Conservation (phyloP, 2,113 vertebrate genomes). For the Pangasianodon hypophthalmus region DNA sequence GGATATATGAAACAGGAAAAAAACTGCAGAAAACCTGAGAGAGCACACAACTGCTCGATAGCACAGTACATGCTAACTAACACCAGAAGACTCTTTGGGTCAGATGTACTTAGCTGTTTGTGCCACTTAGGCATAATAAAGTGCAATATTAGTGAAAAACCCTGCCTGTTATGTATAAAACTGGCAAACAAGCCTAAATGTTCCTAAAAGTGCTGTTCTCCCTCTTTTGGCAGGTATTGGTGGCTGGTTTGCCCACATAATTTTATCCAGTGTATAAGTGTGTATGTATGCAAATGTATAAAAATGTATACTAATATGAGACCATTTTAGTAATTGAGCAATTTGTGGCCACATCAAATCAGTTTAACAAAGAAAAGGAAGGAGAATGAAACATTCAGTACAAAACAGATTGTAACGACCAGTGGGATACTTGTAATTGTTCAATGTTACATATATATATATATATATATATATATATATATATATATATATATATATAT, state of each 20-base stretch:
- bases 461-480: too few species aligned
- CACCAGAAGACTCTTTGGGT: background rate
- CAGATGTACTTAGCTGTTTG: background rate
- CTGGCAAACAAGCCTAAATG: background rate
- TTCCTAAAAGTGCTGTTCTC: background rate
- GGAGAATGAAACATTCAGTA: background rate
- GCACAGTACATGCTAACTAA: background rate
- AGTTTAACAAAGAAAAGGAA: background rate
- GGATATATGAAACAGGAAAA: background rate
- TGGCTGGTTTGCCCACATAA: background rate
- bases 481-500: too few species aligned
- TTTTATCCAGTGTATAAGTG: background rate
- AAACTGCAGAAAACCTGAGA: background rate
- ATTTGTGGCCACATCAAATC: background rate
- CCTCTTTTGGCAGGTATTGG: background rate
- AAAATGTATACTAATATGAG: background rate
- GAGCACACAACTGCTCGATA: slow-evolving; percentile 27
- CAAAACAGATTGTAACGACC: background rate
- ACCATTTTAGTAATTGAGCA: background rate
- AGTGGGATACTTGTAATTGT: background rate
- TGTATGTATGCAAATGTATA: background rate
- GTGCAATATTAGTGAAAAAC: background rate
- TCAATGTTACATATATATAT: too few species aligned
- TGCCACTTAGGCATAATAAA: background rate
- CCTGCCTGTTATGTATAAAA: background rate